Conservation (phyloP, 1,140 invertebrate species). For the Leptinotarsa undecemlineata region DNA sequence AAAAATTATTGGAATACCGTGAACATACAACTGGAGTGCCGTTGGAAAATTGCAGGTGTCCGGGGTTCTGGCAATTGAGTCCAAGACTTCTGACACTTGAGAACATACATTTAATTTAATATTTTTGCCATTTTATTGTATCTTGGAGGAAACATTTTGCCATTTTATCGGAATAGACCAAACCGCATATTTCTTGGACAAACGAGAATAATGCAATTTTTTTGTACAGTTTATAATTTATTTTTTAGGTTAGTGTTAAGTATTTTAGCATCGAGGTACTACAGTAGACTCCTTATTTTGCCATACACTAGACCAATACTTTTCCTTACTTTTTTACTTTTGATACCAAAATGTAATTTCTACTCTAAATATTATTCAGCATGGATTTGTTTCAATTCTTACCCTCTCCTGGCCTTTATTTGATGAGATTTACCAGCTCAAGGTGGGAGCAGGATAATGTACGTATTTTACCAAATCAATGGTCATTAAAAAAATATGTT, state of each 20-base stretch:
- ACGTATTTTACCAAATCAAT: too few relatives aligned
- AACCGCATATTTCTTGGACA: too few relatives aligned
- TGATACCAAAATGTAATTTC: conserved; percentile 22
- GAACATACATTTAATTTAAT: conserved; percentile 12
- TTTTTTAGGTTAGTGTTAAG: conserved; percentile 19
- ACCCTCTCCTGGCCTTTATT: background rate
- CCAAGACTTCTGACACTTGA: background rate
- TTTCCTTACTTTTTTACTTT: conserved; percentile 17
- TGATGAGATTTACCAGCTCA: too few relatives aligned
- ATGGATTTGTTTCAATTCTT: conserved; percentile 5
- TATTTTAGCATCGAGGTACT: conserved; percentile 17
- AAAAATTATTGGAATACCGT: too few relatives aligned
- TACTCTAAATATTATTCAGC: background rate
- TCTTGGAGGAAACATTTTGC: background rate
- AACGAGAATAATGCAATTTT: conserved; percentile 2
- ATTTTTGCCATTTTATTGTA: conserved; percentile 10
- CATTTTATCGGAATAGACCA: conserved; percentile 9
- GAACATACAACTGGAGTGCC: too few relatives aligned
- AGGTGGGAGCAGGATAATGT: too few relatives aligned
- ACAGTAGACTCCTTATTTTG: background rate
- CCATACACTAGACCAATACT: background rate
- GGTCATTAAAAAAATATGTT: too few relatives aligned
- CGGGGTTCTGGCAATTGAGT: too few relatives aligned
- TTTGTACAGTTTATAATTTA: conserved; percentile 27
- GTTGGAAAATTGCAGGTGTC: too few relatives aligned